These are phyloP conservation scores for Benitochromis conjunctus DNA, from an alignment of 2,113 vertebrate genomes.

Conservation along the genomic window DNA sequence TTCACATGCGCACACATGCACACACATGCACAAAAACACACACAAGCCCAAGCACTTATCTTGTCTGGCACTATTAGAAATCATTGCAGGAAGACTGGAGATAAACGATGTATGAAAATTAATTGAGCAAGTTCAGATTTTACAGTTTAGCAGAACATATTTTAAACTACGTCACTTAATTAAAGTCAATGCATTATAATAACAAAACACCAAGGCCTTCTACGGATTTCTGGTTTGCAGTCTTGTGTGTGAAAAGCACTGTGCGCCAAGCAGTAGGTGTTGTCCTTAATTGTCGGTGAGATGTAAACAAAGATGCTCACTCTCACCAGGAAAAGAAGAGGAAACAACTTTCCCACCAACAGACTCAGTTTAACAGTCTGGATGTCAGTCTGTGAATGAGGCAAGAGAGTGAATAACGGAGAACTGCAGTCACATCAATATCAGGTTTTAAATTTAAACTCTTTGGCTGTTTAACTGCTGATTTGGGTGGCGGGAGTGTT, in stretches of 20 bases:
- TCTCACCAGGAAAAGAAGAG: not conserved
- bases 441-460: not conserved
- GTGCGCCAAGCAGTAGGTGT: slow-evolving; percentile 10
- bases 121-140: not conserved
- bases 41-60: not conserved
- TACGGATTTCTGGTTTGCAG: not conserved
- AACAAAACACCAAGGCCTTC: not conserved
- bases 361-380: not conserved
- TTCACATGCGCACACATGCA: not conserved
- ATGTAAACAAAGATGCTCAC: slow-evolving; percentile 47
- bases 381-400: not conserved
- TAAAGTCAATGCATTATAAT: not conserved
- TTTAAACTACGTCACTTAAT: not conserved
- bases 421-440: not conserved
- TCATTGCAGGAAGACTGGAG: not conserved
- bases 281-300: not conserved
- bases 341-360: not conserved
- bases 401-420: not conserved
- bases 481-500: not conserved
- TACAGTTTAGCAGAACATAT: not conserved
- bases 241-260: not conserved
- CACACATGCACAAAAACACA: not conserved
- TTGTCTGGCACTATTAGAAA: slow-evolving; percentile 15
- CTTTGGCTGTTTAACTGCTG: not conserved
- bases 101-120: not conserved